Conservation (phyloP, 2,113 vertebrate genomes). For the Lutjanus erythropterus region DNA sequence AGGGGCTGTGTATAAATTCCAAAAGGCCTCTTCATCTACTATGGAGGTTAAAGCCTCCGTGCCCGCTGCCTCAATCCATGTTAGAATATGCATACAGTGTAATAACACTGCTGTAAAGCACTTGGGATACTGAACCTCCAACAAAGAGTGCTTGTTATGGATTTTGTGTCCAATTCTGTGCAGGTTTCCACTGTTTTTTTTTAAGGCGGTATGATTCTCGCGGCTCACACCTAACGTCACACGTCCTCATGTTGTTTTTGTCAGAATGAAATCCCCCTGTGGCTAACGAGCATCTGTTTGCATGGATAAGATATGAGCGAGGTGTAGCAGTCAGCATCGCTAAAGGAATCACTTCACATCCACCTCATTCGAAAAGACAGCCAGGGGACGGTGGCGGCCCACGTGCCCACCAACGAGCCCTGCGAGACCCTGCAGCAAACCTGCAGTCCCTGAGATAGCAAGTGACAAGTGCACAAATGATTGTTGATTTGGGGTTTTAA, state of each 20-base stretch:
- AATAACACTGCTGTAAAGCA: conserved; percentile 3
- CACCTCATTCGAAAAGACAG: conserved; percentile 59
- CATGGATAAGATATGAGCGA: conserved; percentile 65
- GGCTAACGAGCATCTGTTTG: conserved; percentile 72
- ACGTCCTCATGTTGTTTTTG: conserved; percentile 53
- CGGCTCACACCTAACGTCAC: conserved; percentile 16
- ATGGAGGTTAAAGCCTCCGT: conserved; percentile 14
- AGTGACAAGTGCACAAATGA: conserved; percentile 30
- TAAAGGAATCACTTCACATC: conserved; percentile 58
- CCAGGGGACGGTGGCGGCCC: conserved; percentile 53
- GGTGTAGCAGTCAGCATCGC: conserved; percentile 56
- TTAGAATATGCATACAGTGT: conserved; percentile 21
- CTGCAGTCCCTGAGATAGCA: conserved; percentile 49
- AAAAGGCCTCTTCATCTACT: conserved; percentile 21
- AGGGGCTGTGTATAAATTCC: neutral
- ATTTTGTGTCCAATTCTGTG: conserved; percentile 8
- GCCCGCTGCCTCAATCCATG: neutral
- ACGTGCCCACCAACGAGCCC: conserved; percentile 48
- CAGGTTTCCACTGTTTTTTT: conserved; percentile 3
- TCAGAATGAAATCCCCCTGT: conserved; percentile 28
- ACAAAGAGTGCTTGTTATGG: neutral
- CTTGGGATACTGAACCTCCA: neutral
- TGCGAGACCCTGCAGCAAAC: conserved; percentile 49
- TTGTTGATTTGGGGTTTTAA: conserved; percentile 12
- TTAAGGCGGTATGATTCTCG: neutral